phyloP scores from a whole-genome alignment of 2,113 vertebrate genomes.

The Varanus komodoensis region DNA sequence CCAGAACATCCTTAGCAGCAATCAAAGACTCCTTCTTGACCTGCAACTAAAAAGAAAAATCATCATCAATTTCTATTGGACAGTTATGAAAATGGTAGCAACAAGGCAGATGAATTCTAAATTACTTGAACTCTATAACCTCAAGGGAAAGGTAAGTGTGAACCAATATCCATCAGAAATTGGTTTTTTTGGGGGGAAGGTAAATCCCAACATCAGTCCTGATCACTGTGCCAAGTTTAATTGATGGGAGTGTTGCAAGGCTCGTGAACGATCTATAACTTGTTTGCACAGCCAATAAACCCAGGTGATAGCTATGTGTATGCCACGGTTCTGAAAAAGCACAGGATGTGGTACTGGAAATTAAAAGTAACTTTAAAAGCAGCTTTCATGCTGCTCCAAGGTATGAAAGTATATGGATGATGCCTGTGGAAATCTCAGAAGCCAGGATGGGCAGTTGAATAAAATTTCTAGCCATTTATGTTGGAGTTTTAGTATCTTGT shows the following conservation, averaged over 20 bases:
- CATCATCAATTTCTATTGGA: neutral
- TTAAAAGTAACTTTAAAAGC: neutral
- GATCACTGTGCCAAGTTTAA: neutral
- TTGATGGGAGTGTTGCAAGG: too few relatives aligned
- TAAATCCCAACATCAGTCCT: neutral
- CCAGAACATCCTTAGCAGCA: neutral
- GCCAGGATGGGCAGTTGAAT: neutral
- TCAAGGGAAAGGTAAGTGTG: neutral
- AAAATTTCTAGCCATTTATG: neutral
- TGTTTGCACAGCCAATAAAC: neutral
- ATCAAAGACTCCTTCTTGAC: neutral
- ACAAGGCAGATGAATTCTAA: neutral
- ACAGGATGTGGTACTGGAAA: neutral
- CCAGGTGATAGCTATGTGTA: neutral
- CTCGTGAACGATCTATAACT: neutral
- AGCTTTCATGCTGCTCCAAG: neutral
- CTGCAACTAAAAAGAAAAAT: slow-evolving; percentile 12
- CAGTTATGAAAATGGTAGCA: neutral
- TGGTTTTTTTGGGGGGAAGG: too few relatives aligned
- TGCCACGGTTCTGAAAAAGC: neutral
- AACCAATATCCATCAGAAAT: neutral
- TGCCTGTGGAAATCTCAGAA: neutral
- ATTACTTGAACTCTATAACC: neutral
- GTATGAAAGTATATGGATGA: neutral
- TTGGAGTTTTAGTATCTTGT: neutral